A percentile compares a stretch with the other conserved stretches of the same genome.
Evolutionary conservation across 2,888 invertebrate genomes (phyloP).

Genomic region (Esperia sulphurella): DNA sequence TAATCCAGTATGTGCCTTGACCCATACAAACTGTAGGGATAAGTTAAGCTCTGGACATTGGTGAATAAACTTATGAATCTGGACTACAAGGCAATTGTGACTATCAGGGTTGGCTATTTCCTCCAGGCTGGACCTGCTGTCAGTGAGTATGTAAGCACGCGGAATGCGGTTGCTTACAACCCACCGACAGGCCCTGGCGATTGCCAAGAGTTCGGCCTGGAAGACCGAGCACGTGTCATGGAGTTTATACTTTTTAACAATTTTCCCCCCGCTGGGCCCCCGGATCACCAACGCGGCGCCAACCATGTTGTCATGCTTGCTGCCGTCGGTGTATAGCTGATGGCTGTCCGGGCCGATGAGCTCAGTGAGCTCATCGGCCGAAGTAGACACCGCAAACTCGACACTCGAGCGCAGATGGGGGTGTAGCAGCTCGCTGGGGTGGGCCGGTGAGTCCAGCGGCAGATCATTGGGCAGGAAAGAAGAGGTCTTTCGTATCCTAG

Average conservation of each 20-base stretch:
- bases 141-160: slow-evolving; percentile 1
- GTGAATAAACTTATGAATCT: too few relatives aligned
- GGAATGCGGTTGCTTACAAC: background rate
- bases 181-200: background rate
- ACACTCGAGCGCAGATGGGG: too few relatives aligned
- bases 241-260: slow-evolving; percentile 8
- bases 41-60: too few relatives aligned
- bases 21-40: too few relatives aligned
- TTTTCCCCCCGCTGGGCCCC: background rate
- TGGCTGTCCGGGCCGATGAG: too few relatives aligned
- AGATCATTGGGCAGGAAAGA: slow-evolving; percentile 5
- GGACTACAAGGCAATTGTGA: too few relatives aligned
- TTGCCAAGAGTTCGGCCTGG: slow-evolving; percentile 14
- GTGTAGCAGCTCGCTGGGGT: background rate
- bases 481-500: too few relatives aligned
- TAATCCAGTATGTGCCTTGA: too few relatives aligned
- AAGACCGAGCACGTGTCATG: slow-evolving; percentile 13
- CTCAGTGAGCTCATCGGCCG: background rate
- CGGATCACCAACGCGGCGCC: slow-evolving; percentile 6
- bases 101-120: too few relatives aligned
- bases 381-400: background rate
- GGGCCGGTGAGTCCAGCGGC: background rate
- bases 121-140: slow-evolving; percentile 2
- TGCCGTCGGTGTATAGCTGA: slow-evolving; percentile 12
- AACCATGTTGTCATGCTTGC: slow-evolving; percentile 10